Evolutionary conservation across 2,888 invertebrate genomes (phyloP).

Genomic region (Melanchra persicariae): DNA sequence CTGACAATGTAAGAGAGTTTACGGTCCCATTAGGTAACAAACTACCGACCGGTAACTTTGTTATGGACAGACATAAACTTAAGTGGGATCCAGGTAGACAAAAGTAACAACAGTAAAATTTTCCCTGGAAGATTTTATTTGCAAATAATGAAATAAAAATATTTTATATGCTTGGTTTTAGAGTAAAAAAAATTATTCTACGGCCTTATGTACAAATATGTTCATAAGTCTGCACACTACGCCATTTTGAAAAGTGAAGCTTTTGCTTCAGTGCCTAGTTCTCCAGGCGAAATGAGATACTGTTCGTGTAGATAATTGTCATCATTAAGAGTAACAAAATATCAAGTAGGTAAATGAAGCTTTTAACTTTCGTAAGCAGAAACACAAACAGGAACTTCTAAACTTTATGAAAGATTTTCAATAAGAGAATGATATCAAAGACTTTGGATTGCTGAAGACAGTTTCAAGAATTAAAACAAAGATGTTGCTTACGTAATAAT

Average conservation of each 20-base stretch:
- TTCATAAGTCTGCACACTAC: neutral
- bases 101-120: conserved; percentile 2
- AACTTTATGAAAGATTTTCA: neutral
- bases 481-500: neutral
- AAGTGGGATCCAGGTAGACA: conserved; percentile 21
- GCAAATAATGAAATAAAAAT: neutral
- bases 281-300: neutral
- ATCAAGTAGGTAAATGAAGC: neutral
- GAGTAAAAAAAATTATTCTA: neutral
- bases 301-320: neutral
- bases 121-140: neutral
- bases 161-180: neutral
- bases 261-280: neutral
- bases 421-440: neutral
- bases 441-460: neutral
- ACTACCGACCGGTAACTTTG: conserved; percentile 42
- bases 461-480: neutral
- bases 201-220: too few relatives aligned
- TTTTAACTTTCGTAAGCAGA: neutral
- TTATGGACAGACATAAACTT: conserved; percentile 35
- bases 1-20: conserved; percentile 49
- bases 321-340: neutral
- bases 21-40: conserved; percentile 45
- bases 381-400: neutral
- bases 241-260: neutral